Conservation (phyloP, 2,797 vertebrate genomes). For the Myotis vivesi region DNA sequence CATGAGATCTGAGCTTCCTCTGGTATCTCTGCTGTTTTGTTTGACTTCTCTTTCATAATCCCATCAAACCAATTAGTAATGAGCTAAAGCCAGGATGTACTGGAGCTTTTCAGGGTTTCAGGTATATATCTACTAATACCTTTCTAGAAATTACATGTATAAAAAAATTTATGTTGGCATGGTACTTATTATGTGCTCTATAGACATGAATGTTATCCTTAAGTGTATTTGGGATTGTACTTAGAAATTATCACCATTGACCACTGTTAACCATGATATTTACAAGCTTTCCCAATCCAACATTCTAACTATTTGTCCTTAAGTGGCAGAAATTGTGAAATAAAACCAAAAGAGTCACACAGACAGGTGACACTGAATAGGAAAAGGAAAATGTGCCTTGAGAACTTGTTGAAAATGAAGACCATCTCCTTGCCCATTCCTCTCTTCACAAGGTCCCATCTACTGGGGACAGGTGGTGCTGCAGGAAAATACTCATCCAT, state of each 20-base stretch:
- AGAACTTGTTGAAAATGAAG: not conserved
- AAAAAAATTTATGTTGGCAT: not conserved
- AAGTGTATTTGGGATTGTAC: not conserved
- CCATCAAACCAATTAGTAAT: not conserved
- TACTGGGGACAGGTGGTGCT: not conserved
- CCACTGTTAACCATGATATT: not conserved
- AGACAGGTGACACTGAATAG: not conserved
- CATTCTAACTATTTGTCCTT: not conserved
- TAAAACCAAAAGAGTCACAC: not conserved
- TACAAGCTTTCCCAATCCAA: not conserved
- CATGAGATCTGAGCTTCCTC: not conserved
- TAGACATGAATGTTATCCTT: not conserved
- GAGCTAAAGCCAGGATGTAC: not conserved
- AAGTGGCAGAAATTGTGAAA: not conserved
- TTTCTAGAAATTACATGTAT: not conserved
- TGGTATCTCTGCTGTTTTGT: not conserved
- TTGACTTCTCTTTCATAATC: conserved; percentile 11
- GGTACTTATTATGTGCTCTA: not conserved
- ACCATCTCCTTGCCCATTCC: not conserved
- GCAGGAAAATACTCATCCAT: not conserved
- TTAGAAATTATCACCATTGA: not conserved
- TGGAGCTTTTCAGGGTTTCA: not conserved
- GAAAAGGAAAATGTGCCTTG: not conserved
- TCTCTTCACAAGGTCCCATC: not conserved
- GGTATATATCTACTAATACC: not conserved